Evolutionary conservation across 2,888 invertebrate species (phyloP).

Genomic region (Carcina quercana): DNA sequence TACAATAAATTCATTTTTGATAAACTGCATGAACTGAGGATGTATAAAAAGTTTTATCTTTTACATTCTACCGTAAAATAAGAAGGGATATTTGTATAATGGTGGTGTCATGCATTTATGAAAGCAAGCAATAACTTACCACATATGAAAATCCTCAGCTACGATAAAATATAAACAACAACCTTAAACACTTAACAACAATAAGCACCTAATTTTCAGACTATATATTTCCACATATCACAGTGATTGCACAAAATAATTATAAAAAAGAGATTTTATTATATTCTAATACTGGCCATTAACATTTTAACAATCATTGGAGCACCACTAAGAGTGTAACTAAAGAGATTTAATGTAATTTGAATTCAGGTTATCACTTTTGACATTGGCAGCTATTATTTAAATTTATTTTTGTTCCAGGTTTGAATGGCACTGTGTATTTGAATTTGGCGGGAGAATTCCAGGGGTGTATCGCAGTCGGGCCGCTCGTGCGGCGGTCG

Average conservation of each 20-base stretch:
- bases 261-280: too few relatives aligned
- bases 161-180: not conserved
- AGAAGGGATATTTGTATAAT: too few relatives aligned
- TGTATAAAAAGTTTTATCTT: too few relatives aligned
- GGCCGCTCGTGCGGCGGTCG: conserved; percentile 60
- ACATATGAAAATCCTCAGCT: not conserved
- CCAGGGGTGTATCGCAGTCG: conserved; percentile 37
- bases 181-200: conserved; percentile 16
- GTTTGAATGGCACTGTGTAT: conserved; percentile 23
- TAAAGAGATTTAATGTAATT: too few relatives aligned
- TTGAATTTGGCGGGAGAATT: conserved; percentile 41
- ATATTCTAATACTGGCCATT: too few relatives aligned
- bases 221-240: conserved; percentile 26
- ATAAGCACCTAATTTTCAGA: conserved; percentile 49
- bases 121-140: conserved; percentile 2
- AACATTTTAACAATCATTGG: not conserved
- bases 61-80: too few relatives aligned
- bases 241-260: conserved; percentile 28
- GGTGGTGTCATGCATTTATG: too few relatives aligned
- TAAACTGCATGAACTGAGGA: too few relatives aligned
- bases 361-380: not conserved
- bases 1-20: too few relatives aligned
- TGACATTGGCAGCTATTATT: conserved; percentile 6
- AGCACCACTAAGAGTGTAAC: not conserved
- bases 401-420: conserved; percentile 5